Percentiles rank a stretch among this genome's conserved stretches.
These are phyloP conservation scores for Equus quagga DNA, from an alignment of 2,113 vertebrate species.

Conservation along the genomic window DNA sequence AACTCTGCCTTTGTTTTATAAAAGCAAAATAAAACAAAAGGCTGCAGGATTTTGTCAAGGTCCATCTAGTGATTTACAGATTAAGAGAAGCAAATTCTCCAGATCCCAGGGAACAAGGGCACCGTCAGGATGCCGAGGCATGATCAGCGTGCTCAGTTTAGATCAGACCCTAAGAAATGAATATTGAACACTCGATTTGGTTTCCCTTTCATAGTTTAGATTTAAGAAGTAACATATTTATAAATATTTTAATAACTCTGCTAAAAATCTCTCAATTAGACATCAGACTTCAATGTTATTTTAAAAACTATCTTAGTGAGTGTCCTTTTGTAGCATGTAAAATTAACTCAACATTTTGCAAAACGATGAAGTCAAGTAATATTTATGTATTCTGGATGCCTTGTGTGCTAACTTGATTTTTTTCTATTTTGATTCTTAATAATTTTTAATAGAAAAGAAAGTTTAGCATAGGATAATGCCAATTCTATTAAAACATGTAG, in stretches of 20 bases:
- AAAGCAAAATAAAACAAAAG: neutral
- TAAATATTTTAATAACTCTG: neutral
- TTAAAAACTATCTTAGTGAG: conserved; percentile 19
- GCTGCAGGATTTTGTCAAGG: neutral
- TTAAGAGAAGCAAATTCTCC: neutral
- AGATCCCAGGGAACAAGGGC: neutral
- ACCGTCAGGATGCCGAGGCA: neutral
- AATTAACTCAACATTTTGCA: conserved; percentile 43
- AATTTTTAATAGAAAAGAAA: conserved; percentile 43
- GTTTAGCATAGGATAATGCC: neutral
- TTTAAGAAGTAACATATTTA: conserved; percentile 39
- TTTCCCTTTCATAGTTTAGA: neutral
- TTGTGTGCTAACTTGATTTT: neutral
- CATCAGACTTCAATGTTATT: conserved; percentile 10
- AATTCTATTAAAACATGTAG: neutral
- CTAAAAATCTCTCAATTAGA: neutral
- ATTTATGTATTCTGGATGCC: neutral
- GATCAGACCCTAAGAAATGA: neutral
- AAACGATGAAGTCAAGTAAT: neutral
- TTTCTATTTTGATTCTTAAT: conserved; percentile 23
- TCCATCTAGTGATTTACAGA: neutral
- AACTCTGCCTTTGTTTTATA: neutral
- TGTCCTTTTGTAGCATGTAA: conserved; percentile 2
- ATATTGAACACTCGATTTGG: neutral
- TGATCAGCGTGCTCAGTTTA: neutral